These are phyloP conservation scores for Tringa solitaria DNA, from an alignment of 2,113 vertebrate species.

Conservation along the genomic window DNA sequence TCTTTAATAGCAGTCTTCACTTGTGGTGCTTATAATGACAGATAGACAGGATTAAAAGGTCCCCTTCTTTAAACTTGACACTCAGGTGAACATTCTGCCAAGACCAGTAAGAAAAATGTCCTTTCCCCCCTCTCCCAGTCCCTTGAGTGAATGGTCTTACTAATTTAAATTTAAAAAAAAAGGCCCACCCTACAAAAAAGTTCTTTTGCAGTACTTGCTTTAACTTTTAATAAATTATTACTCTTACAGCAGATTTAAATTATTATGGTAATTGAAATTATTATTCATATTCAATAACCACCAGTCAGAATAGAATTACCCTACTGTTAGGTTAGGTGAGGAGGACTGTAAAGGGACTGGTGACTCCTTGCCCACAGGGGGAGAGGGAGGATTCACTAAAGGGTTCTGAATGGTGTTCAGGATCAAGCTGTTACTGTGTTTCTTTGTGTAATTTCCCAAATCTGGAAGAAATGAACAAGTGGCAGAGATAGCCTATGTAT, in stretches of 20 bases:
- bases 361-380: background rate
- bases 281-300: background rate
- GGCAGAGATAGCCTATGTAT: background rate
- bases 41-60: background rate
- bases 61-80: background rate
- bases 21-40: background rate
- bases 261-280: background rate
- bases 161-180: background rate
- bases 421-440: background rate
- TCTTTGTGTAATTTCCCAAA: background rate
- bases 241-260: background rate
- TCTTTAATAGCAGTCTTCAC: background rate
- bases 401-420: background rate
- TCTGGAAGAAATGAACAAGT: background rate
- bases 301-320: background rate
- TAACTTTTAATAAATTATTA: background rate
- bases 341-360: background rate
- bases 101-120: background rate
- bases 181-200: background rate
- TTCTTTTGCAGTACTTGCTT: background rate
- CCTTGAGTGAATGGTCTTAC: background rate
- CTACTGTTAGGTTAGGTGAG: background rate
- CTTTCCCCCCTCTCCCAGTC: fast-evolving
- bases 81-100: background rate
- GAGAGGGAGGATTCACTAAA: background rate